Evolutionary conservation across 2,888 invertebrate genomes (phyloP).

Genomic region (Dicyrtomina minuta): DNA sequence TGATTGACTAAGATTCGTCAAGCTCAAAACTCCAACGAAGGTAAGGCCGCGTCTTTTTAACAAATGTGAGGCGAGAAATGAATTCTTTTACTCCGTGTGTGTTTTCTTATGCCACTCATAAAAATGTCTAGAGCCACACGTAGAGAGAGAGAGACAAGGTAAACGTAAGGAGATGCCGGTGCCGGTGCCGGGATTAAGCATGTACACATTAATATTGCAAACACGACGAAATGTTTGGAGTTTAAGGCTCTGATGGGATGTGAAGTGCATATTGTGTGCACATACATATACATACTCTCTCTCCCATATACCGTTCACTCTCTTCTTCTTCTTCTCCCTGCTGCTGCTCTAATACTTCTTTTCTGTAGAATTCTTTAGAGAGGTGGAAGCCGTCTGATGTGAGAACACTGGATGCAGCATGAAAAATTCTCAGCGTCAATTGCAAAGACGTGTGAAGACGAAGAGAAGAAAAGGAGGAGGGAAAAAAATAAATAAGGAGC

Average conservation of each 20-base stretch:
- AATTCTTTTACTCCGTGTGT: not conserved
- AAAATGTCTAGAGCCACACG: not conserved
- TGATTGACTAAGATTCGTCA: slow-evolving; percentile 18
- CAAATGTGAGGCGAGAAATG: slow-evolving; percentile 6
- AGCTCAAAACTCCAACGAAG: slow-evolving; percentile 1
- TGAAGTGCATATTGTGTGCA: not conserved
- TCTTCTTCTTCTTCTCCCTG: too few species aligned
- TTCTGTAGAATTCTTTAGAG: too few species aligned
- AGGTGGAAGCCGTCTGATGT: slow-evolving; percentile 1
- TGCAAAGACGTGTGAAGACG: not conserved
- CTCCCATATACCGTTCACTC: too few species aligned
- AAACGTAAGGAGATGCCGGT: not conserved
- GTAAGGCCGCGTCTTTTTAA: slow-evolving; percentile 2
- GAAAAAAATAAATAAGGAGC: slow-evolving; percentile 5
- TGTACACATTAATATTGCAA: slow-evolving; percentile 24
- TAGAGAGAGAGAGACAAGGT: not conserved
- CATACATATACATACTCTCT: not conserved
- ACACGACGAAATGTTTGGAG: slow-evolving; percentile 24
- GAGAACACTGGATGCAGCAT: not conserved
- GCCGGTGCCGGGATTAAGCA: not conserved
- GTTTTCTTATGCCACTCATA: not conserved
- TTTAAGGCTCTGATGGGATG: not conserved
- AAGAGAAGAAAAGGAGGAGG: slow-evolving; percentile 3
- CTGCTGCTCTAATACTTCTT: not conserved
- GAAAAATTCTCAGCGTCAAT: not conserved